Evolutionary conservation across 2,888 invertebrate species (phyloP), one percentile per base, ranked within the genome.

Genomic region (Gymnocheta viridis): DNA sequence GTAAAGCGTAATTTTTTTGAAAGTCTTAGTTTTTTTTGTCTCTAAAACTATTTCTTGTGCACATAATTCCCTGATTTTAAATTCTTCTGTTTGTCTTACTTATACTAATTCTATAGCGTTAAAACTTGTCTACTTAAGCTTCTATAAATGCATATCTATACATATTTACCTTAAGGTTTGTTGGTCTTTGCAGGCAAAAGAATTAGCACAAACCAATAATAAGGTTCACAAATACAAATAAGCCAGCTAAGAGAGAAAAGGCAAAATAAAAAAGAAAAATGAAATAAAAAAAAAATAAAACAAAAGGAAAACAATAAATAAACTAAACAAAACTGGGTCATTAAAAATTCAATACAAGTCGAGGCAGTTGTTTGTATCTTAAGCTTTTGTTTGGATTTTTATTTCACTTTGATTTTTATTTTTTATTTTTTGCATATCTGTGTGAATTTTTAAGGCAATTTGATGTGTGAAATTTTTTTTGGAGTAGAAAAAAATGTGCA

Each of bases 131-230:
- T 38, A 32, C 44, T 22, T 54, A 64, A 47, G 32, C 38, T 24
- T 64, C 19, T n/a, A n/a, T n/a, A n/a, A n/a, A n/a, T n/a, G n/a
- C 29, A 32, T 29, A 22, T 56, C 54, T 56, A 29, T 24, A 7
- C 35, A 14, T 54, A 38, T 69, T 64, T 51, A 35, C 67, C 72
- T 64, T 67, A 12, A 4, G 69, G 62, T 51, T 73, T 77, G 27
- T 73, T 74, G 62, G 67, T 49, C 32, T 44, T 67, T 73, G 73
- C 56, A 60, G 64, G 64, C 58, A 70, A 82, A 78, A 87, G 64
- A 90, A 90, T 88, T 90, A 87, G 90, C 85, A 82, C 90, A 89
- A 90, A 90, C 88, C 90, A 87, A 90, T 89, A 89, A 89, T 90
- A 87, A 87, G 89, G 86, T 82, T 77, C 62, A 73, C 60, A 84